phyloP scores from a whole-genome alignment of 2,797 vertebrate genomes.

The Lutjanus argentimaculatus region DNA sequence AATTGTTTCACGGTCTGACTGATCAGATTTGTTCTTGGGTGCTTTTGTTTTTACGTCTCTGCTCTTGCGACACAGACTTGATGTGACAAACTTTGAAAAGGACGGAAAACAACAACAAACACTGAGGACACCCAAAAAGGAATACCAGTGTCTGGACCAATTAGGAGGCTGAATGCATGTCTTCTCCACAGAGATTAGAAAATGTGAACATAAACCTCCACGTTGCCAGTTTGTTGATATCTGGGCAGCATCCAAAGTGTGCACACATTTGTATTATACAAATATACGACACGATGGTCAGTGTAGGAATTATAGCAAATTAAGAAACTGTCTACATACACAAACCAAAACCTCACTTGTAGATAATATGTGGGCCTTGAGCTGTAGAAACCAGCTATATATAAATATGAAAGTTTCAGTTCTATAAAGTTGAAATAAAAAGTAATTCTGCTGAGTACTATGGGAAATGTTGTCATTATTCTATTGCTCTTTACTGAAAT shows the following conservation, averaged over 20 bases:
- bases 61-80: conserved; percentile 26
- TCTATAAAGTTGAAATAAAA: conserved; percentile 13
- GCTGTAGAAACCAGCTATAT: not conserved
- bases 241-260: not conserved
- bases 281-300: no score
- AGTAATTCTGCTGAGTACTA: not conserved
- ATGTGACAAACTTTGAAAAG: conserved; percentile 41
- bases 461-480: conserved; percentile 5
- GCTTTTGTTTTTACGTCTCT: not conserved
- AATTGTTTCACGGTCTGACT: not conserved
- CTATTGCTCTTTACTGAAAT: conserved; percentile 2
- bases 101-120: conserved; percentile 30
- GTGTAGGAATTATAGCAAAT: not conserved
- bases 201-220: conserved; percentile 10
- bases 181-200: conserved; percentile 16
- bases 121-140: conserved; percentile 27
- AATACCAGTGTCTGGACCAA: conserved; percentile 35
- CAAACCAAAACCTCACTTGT: conserved; percentile 12
- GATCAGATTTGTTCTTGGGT: not conserved
- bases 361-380: not conserved
- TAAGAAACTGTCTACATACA: no score
- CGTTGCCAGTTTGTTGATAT: not conserved
- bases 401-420: not conserved
- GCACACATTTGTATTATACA: not conserved
- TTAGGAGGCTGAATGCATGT: conserved; percentile 35